Evolutionary conservation across 1,140 invertebrate species (phyloP), one percentile per base, ranked within the genome.

Genomic region (Panonychus citri): DNA sequence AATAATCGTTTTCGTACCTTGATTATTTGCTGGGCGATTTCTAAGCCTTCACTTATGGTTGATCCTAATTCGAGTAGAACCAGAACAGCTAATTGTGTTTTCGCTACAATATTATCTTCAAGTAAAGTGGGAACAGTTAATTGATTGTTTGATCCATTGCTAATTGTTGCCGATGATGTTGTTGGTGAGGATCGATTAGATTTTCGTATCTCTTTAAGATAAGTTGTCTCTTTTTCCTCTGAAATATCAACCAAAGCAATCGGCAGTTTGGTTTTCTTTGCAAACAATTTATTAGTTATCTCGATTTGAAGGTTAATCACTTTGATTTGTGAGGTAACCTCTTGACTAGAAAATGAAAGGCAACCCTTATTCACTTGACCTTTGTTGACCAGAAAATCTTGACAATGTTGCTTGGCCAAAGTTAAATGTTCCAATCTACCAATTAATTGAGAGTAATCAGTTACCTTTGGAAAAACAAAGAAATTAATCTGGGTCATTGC

Each of bases 401-500:
- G 55, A 40, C 57, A 59, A 56, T 60, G 46, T 30, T 62, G 26
- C 27, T 52, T 54, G 12, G 61, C 61, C 24, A 39, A 24, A 37
- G 43, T 27, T 5, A 62, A 34, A 37, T 60, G 26, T 12, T 42
- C 39, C 15, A 54, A 7, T 13, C 60, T 54, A 40, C 15, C 3
- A 39, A 53, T 25, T 1, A 60, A 13, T 40, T 53, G 26, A 17
- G 3, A n/a, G 24, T 54, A 54, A 40, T 50, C 39, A 2, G 48
- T 50, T 15, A 39, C 42, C 19, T 48, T 28, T 26, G 28, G 48
- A 53, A 13, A 24, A 8, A 61, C 21, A 46, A 46, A 61, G 34
- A 62, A 62, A 46, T 57, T 62, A 27, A 62, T 62, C 27, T 61
- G 58, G 15, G 61, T 62, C 25, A 62, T 62, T 7, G 61, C 61